Conservation (phyloP, 2,797 vertebrate genomes). For the Bucorvus abyssinicus region DNA sequence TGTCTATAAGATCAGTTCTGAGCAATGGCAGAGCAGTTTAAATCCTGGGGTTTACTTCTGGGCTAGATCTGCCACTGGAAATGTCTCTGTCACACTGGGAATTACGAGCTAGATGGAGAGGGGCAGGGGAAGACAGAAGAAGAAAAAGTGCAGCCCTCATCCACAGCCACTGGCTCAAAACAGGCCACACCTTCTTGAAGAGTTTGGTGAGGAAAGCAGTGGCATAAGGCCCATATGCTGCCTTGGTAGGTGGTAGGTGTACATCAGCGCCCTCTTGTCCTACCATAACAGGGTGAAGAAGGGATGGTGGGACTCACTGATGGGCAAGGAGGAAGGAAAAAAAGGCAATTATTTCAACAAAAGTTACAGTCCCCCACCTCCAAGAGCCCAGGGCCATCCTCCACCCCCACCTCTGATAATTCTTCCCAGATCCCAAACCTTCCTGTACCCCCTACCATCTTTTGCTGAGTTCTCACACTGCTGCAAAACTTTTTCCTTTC, state of each 20-base stretch:
- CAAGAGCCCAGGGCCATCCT: background rate
- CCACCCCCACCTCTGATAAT: background rate
- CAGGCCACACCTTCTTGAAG: background rate
- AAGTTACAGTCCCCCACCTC: background rate
- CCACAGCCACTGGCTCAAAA: background rate
- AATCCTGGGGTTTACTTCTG: background rate
- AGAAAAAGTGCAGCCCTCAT: background rate
- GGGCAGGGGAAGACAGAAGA: background rate
- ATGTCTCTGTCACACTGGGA: background rate
- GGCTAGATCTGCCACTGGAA: background rate
- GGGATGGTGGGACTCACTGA: background rate
- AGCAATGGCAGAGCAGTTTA: background rate
- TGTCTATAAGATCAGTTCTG: background rate
- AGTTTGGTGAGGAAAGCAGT: background rate
- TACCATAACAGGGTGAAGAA: background rate
- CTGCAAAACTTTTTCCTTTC: background rate
- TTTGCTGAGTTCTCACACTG: background rate
- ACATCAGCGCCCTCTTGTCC: background rate
- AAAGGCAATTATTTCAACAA: background rate
- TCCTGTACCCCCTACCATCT: background rate
- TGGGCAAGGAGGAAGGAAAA: background rate
- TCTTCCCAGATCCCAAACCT: background rate
- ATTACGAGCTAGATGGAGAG: accelerated
- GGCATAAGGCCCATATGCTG: background rate
- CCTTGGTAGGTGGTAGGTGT: background rate